A percentile compares a stretch with the other conserved stretches of the same genome.
phyloP scores from a whole-genome alignment of 2,797 vertebrate species.

The Mormyrus hasselquistii region DNA sequence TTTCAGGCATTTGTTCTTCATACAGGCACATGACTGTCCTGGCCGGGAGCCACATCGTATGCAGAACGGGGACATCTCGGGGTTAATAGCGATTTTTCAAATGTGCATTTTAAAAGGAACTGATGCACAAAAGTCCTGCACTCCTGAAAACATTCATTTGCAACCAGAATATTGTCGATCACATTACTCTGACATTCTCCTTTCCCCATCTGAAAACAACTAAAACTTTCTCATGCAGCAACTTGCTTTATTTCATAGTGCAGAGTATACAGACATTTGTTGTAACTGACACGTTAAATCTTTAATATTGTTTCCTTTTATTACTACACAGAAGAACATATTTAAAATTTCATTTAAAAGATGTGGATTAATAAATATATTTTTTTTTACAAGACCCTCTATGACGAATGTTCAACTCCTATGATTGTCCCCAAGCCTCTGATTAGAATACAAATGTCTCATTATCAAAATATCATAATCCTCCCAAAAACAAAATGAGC shows the following conservation, averaged over 20 bases:
- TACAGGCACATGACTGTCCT: neutral
- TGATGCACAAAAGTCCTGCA: neutral
- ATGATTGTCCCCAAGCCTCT: slow-evolving; percentile 10
- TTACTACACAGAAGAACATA: neutral
- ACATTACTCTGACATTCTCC: neutral
- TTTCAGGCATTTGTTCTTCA: neutral
- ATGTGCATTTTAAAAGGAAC: neutral
- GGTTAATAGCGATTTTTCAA: neutral
- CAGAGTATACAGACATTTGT: neutral
- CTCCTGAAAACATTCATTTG: neutral
- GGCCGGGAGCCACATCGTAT: neutral
- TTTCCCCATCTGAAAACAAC: neutral
- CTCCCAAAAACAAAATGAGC: slow-evolving; percentile 9
- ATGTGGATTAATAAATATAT: neutral
- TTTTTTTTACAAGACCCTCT: neutral
- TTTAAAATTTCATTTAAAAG: neutral
- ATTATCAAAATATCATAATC: slow-evolving; percentile 14
- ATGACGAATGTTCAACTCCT: neutral
- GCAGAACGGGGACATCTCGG: neutral
- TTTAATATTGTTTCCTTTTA: slow-evolving; percentile 9
- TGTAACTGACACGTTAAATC: neutral
- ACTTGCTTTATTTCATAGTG: neutral
- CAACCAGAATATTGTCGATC: neutral
- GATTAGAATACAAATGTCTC: neutral
- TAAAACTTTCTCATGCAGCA: neutral